Base-by-base conservation (phyloP, 2,113 vertebrate species). In the Propithecus coquereli region DNA sequence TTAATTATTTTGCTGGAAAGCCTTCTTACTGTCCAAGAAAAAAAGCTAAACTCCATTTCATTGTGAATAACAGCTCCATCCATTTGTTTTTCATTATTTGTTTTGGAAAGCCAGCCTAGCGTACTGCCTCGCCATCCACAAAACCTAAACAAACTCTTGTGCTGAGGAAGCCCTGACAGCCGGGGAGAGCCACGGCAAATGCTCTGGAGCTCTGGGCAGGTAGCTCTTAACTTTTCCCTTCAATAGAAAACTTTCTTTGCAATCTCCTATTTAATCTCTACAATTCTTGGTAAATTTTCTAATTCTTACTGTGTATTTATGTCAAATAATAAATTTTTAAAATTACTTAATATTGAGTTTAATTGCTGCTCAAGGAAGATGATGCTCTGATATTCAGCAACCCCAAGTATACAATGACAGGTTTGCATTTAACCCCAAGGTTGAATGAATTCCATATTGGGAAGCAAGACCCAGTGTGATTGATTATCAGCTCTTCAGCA, bases 1-100 rank as follows among this genome's bases (percentile, higher is more conserved):
- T 77, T 47, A 59, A 83, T 90, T 61, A 73, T 96, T 86, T 85
- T 83, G 59, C 71, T 37, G 22, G 14, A 37, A 71, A 57, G 82
- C 50, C 32, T 87, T 88, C 20, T 86, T 47, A 80, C 34, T 81
- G 13, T 57, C 59, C 32, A 34, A 81, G 37, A 40, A 43, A 54
- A 90, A 76, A 70, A 27, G 27, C 30, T 66, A 73, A 76, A 73
- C 16, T 87, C 10, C 8, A 37, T 93, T 88, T 90, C 12, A 32
- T 25, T 52, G 20, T 74, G 47, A 94, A 83, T 50, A 84, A 74
- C 22, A 70, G 14, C 18, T 80, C 37, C 87, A 16, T 68, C 83
- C 40, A 68, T 73, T 81, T 90, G 71, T 9, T 86, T n/a, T 20
- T 11, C 27, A 65, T 66, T 40, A 34, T 34, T 59, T 94, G 65